These are phyloP conservation scores for Lutraria lutraria DNA, from an alignment of 2,888 invertebrate genomes.

Conservation along the genomic window DNA sequence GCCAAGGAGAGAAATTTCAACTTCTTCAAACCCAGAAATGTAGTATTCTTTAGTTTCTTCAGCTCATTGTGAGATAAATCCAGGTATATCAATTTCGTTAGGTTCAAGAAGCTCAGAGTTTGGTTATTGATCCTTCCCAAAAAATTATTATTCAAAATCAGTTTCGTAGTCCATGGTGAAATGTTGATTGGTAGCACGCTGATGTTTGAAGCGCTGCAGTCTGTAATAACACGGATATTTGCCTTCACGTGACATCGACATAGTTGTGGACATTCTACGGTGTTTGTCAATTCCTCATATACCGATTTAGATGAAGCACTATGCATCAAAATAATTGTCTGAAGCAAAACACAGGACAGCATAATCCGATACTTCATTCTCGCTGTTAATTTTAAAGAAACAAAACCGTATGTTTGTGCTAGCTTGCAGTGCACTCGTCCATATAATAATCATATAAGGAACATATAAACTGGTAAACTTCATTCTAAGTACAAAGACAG, in stretches of 20 bases:
- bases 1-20: slow-evolving; percentile 6
- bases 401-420: too few species aligned
- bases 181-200: neutral
- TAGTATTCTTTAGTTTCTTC: neutral
- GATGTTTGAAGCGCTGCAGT: neutral
- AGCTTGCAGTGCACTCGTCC: too few species aligned
- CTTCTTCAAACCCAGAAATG: neutral
- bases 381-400: too few species aligned
- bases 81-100: neutral
- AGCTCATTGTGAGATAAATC: slow-evolving; percentile 5
- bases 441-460: too few species aligned
- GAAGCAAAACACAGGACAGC: too few species aligned
- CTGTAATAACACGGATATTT: neutral
- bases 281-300: neutral
- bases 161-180: neutral
- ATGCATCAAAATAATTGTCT: too few species aligned
- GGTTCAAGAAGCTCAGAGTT: neutral
- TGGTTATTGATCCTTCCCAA: neutral
- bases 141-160: neutral
- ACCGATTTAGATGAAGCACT: neutral
- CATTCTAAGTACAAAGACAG: too few species aligned
- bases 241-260: neutral
- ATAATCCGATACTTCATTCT: too few species aligned
- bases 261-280: neutral
- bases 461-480: too few species aligned